phyloP scores from a whole-genome alignment of 2,797 vertebrate species.

The Buphagus erythrorhynchus region DNA sequence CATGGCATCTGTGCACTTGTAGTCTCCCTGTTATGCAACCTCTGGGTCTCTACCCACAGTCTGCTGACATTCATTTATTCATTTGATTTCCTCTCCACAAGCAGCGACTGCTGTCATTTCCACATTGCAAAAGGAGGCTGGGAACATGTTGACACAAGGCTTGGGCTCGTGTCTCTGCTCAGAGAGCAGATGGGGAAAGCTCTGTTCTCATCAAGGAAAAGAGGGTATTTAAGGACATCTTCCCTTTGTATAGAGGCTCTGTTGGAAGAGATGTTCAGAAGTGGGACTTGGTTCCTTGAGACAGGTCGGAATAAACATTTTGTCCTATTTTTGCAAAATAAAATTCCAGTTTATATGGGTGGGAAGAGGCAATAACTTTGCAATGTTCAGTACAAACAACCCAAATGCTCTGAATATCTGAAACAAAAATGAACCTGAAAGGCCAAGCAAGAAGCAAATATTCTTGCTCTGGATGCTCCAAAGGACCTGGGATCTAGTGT shows the following conservation, averaged over 20 bases:
- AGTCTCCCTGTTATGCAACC: slow-evolving; percentile 25
- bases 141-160: slow-evolving; percentile 33
- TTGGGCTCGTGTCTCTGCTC: slow-evolving; percentile 12
- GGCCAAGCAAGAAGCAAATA: neutral
- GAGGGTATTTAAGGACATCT: slow-evolving; percentile 29
- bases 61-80: slow-evolving; percentile 67
- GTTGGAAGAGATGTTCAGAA: neutral
- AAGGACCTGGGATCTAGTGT: neutral
- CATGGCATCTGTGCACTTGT: slow-evolving; percentile 28
- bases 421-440: neutral
- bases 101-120: slow-evolving; percentile 40
- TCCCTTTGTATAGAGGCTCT: neutral
- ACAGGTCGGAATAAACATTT: neutral
- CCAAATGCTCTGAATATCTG: neutral
- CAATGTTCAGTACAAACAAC: neutral
- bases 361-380: neutral
- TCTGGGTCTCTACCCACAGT: slow-evolving; percentile 33
- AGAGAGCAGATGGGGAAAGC: slow-evolving; percentile 27
- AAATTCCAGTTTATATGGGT: neutral
- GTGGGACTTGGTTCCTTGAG: neutral
- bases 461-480: neutral
- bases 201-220: neutral
- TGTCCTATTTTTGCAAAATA: neutral
- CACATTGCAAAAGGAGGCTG: neutral
- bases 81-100: slow-evolving; percentile 38